Percentiles rank a stretch among this genome's conserved stretches.
These are phyloP conservation scores for Grammatotria lemairii DNA, from an alignment of 2,113 vertebrate species.

Conservation along the genomic window DNA sequence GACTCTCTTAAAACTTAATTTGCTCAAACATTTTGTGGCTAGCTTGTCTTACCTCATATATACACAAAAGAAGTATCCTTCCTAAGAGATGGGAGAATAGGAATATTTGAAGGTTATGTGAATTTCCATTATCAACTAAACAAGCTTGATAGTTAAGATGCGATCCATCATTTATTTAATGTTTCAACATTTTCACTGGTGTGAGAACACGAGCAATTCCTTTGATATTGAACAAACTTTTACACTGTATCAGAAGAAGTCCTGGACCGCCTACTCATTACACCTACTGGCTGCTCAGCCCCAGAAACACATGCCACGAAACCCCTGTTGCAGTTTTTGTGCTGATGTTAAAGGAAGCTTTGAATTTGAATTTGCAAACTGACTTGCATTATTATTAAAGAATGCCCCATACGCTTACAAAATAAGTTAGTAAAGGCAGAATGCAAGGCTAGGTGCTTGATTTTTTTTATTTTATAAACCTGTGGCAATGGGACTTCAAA, in stretches of 20 bases:
- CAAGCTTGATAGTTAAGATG: neutral
- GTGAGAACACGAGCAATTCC: neutral
- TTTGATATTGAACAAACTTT: neutral
- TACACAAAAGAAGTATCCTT: neutral
- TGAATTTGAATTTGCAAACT: neutral
- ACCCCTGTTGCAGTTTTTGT: neutral
- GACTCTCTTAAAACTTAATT: neutral
- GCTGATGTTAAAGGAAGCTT: neutral
- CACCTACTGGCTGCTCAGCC: neutral
- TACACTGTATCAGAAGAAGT: neutral
- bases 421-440: neutral
- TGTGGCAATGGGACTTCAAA: neutral
- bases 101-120: neutral
- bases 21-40: neutral
- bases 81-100: neutral
- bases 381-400: neutral
- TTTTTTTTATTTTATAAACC: neutral
- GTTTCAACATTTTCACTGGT: neutral
- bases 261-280: fast-evolving
- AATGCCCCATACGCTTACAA: neutral
- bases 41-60: neutral
- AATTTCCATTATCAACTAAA: neutral
- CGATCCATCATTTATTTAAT: neutral
- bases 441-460: neutral
- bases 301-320: fast-evolving